Base-by-base conservation (phyloP, 1,140 invertebrate species). In the Polypedilum pembai region DNA sequence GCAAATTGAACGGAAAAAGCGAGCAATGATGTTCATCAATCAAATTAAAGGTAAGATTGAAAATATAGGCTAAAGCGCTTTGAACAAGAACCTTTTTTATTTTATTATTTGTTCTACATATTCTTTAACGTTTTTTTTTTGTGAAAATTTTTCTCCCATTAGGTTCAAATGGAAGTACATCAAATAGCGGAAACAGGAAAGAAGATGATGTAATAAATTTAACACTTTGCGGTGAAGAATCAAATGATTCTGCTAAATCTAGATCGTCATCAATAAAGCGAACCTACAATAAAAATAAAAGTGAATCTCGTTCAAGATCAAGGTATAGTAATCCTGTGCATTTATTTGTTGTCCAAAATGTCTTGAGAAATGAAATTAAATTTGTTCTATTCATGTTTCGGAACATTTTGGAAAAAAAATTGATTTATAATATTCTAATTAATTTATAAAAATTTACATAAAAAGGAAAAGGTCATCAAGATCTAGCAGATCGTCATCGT, bases 1-100 rank as follows among this genome's bases (percentile, higher is more conserved):
- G 4, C 90, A 93, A 78, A 78, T 88, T 33, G 91, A 92, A 78
- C 82, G 91, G 5, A 92, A 91, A 78, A 86, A 86, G 74, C 87
- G 87, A 78, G 88, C 87, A 0, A 84, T 87, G 10, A 85, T 86
- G 66, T 90, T 89, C 76, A 80, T 89, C 0, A 87, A 85, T 78
- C 87, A 88, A 75, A 85, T 88, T 45, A 87, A 87, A 78, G 78
- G 80, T 80, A 69, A 15, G 73, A 45, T 33, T 33, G 24, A 33
- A 33, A 3, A 15, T 12, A 56, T 56, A 56, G 45, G 12, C 10
- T 15, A 56, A n/a, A 56, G 45, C 8, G 12, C 12, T 56, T 3
- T 33, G 24, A 33, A 33, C 24, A 33, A 56, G 45, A 56, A 12
- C 45, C 45, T 56, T 56, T 56, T 56, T 15, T 56, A 4, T 15